A percentile compares a stretch with the other conserved stretches of the same genome.
phyloP scores from a whole-genome alignment of 2,797 vertebrate genomes.

The Cossypha heuglini region DNA sequence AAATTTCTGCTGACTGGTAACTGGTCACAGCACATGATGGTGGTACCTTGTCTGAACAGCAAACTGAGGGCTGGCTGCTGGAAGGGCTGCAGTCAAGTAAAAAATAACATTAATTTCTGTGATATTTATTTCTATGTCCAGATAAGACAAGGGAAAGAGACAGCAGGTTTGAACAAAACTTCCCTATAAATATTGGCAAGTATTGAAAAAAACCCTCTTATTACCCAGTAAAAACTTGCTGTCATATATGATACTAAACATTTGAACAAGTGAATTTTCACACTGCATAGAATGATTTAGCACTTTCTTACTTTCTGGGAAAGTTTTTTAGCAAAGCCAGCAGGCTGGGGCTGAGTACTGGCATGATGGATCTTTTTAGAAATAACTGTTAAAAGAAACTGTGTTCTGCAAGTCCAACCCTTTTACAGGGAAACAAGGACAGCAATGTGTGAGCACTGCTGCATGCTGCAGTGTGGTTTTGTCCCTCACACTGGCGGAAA shows the following conservation, averaged over 20 bases:
- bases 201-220: neutral
- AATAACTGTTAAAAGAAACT: slow-evolving; percentile 35
- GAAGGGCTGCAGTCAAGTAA: neutral
- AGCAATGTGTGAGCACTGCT: slow-evolving; percentile 12
- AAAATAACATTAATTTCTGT: neutral
- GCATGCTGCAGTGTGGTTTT: neutral
- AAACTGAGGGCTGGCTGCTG: neutral
- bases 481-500: neutral
- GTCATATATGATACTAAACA: neutral
- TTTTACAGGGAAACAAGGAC: slow-evolving; percentile 17
- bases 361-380: neutral
- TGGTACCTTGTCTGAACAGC: neutral
- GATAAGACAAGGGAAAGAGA: neutral
- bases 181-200: neutral
- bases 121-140: neutral
- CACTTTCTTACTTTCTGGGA: neutral
- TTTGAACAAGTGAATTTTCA: neutral
- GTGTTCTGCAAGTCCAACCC: neutral
- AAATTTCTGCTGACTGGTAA: neutral
- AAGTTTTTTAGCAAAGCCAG: neutral
- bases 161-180: neutral
- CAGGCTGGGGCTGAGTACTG: neutral
- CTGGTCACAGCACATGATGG: neutral
- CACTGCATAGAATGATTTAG: neutral
- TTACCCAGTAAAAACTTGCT: neutral